Conservation (phyloP, 2,888 invertebrate genomes). For the Miltochrista miniata region DNA sequence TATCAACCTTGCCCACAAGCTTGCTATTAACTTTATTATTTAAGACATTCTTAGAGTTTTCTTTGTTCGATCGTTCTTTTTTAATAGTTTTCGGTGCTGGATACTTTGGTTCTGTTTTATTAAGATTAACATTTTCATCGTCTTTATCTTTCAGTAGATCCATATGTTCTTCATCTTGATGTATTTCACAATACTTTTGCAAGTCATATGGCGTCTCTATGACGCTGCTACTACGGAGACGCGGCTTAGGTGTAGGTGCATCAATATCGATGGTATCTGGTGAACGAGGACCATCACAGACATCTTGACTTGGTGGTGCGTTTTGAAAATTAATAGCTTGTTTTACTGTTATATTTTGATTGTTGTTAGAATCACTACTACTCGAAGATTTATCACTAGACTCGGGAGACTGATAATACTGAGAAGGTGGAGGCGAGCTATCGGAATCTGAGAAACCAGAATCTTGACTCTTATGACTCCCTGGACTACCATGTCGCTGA, state of each 20-base stretch:
- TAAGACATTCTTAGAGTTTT: slow-evolving; percentile 48
- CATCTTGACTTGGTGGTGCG: slow-evolving; percentile 55
- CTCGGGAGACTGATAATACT: slow-evolving; percentile 68
- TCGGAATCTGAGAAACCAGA: slow-evolving; percentile 93
- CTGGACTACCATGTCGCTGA: slow-evolving; percentile 79
- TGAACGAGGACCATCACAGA: slow-evolving; percentile 53
- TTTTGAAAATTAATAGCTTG: slow-evolving; percentile 73
- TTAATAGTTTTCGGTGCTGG: slow-evolving; percentile 62
- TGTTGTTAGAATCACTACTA: slow-evolving; percentile 76
- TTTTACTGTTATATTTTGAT: slow-evolving; percentile 75
- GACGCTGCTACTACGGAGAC: slow-evolving; percentile 75
- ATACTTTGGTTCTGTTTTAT: slow-evolving; percentile 56
- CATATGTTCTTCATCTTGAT: slow-evolving; percentile 75
- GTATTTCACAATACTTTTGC: slow-evolving; percentile 78
- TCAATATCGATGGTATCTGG: slow-evolving; percentile 43
- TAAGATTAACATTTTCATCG: slow-evolving; percentile 45
- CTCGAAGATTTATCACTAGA: slow-evolving; percentile 63
- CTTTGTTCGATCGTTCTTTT: slow-evolving; percentile 52
- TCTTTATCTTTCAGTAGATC: slow-evolving; percentile 69
- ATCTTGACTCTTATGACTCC: slow-evolving; percentile 89
- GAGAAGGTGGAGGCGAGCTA: slow-evolving; percentile 82
- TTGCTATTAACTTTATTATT: slow-evolving; percentile 40
- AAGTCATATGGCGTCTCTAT: slow-evolving; percentile 81
- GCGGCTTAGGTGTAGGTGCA: slow-evolving; percentile 68
- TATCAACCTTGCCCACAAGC: slow-evolving; percentile 42